Evolutionary conservation across 1,140 invertebrate genomes (phyloP).

Genomic region (Pogonomyrmex barbatus): DNA sequence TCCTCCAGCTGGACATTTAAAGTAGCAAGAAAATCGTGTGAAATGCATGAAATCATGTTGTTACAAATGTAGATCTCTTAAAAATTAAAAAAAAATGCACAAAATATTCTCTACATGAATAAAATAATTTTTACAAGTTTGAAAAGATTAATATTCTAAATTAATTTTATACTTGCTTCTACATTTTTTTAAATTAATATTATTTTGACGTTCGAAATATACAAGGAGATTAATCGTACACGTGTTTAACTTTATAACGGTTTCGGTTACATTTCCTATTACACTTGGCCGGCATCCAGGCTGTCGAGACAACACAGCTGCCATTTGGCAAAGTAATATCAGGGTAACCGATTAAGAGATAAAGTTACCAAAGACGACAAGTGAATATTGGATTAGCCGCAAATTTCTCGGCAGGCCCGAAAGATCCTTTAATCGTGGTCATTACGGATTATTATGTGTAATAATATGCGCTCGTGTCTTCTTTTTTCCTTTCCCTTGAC

Average conservation of each 20-base stretch:
- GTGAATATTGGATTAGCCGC: constrained; percentile 55
- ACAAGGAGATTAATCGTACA: background rate
- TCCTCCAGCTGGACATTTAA: constrained; percentile 1
- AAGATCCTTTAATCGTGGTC: constrained; percentile 62
- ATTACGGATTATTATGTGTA: constrained; percentile 61
- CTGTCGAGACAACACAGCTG: background rate
- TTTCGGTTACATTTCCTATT: constrained; percentile 29
- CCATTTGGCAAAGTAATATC: background rate
- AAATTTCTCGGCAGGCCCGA: constrained; percentile 39
- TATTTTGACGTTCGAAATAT: background rate
- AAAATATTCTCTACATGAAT: background rate
- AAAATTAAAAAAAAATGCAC: background rate
- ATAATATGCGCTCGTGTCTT: constrained; percentile 43
- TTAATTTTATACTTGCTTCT: background rate
- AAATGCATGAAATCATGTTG: background rate
- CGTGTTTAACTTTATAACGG: constrained; percentile 39
- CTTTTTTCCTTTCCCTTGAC: background rate
- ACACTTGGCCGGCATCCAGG: constrained; percentile 46
- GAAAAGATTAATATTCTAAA: background rate
- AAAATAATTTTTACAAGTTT: background rate
- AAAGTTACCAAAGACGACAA: constrained; percentile 51
- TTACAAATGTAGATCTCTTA: background rate
- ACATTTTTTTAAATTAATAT: background rate
- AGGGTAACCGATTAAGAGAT: constrained; percentile 41
- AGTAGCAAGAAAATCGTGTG: constrained; percentile 21